Evolutionary conservation across 2,888 invertebrate species (phyloP).

Genomic region (Stramonita haemastoma): DNA sequence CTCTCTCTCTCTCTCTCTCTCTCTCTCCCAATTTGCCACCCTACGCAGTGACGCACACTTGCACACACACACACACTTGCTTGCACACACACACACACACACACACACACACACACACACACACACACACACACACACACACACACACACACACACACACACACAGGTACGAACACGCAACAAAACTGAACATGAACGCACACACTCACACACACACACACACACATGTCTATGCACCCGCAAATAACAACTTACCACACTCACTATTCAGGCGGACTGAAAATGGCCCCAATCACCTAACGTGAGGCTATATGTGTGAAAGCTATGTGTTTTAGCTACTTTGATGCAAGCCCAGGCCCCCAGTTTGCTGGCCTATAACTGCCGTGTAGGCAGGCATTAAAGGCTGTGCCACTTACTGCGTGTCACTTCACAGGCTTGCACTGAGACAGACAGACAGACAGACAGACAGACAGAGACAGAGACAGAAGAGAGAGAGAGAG

Average conservation of each 20-base stretch:
- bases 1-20: background rate
- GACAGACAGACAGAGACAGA: background rate
- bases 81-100: background rate
- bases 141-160: conserved; percentile 39
- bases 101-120: conserved; percentile 28
- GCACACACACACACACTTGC: background rate
- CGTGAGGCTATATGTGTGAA: no score
- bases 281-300: no score
- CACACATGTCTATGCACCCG: background rate
- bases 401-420: no score
- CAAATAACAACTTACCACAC: no score
- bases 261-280: no score
- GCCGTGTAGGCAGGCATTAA: background rate
- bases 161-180: conserved; percentile 20
- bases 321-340: no score
- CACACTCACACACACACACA: background rate
- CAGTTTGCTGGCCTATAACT: no score
- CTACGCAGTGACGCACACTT: background rate
- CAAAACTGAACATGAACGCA: background rate
- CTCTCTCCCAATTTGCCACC: background rate
- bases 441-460: background rate
- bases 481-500: background rate
- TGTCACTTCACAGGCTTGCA: no score
- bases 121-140: conserved; percentile 32
- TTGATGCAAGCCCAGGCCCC: no score